Base-by-base conservation (phyloP, 1,140 invertebrate species). In the Ceratosolen fusciceps region DNA sequence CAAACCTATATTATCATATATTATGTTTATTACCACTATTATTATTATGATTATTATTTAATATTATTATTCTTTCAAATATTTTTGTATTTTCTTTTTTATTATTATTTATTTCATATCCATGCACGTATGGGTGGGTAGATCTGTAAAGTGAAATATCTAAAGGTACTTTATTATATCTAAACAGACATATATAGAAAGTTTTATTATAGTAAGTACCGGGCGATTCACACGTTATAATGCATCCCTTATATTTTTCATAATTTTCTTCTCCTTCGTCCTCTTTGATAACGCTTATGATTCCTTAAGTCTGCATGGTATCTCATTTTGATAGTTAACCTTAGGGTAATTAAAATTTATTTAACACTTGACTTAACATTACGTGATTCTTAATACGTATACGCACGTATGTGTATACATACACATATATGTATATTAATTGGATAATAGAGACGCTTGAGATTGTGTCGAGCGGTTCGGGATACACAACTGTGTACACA, bases 111-210 rank as follows among this genome's bases (percentile, higher is more conserved):
- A n/a, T n/a, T n/a, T n/a, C n/a, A 24, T 31, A 21, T 56, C 31
- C 31, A 71, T 77, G 14, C 39, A 39, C 14, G 21, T 77, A 21
- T 14, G 29, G 21, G 0, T 14, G 29, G 21, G 0, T 68, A 47
- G 8, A 72, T 29, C n/a, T 67, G 56, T 12, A 43, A 60, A 67
- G 58, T 67, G 70, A 67, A 67, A 79, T 74, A 0, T 73, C 60
- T 79, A 79, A 52, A 79, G 21, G 49, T 74, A 67, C 26, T 65
- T 77, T 65, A 67, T 62, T 76, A 74, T 74, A 39, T 43, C 62
- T 74, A 68, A 54, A 26, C 47, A 79, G 71, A 74, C 49, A 79
- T 47, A 79, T 49, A 74, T 74, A 79, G 49, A 74, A 74, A 74
- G 77, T 74, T 74, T 74, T 34, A 39, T 70, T 78, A 21, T 60